Conservation (phyloP, 2,888 invertebrate species). For the Nomada ferruginata region DNA sequence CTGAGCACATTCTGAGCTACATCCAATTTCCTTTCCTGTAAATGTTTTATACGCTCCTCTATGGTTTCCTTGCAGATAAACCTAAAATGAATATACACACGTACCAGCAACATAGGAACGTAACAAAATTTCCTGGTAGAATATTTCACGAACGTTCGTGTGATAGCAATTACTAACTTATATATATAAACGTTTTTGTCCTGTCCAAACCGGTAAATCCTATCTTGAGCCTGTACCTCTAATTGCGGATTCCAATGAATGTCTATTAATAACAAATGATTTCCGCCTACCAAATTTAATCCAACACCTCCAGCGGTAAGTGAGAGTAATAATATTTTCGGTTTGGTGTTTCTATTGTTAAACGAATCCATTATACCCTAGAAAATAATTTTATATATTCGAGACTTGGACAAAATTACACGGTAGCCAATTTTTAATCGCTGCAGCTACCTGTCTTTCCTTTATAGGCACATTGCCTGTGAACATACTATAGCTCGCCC, state of each 20-base stretch:
- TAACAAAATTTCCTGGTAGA: no score
- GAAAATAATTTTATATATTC: constrained; percentile 5
- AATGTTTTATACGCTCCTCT: constrained; percentile 92
- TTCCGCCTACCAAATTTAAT: constrained; percentile 95
- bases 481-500: constrained; percentile 86
- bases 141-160: neutral
- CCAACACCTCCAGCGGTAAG: constrained; percentile 98
- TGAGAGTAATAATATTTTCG: constrained; percentile 91
- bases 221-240: constrained; percentile 97
- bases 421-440: neutral
- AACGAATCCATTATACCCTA: constrained; percentile 77
- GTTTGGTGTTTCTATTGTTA: constrained; percentile 67
- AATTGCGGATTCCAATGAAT: constrained; percentile 99
- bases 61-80: constrained; percentile 94
- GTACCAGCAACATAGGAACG: neutral
- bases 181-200: constrained; percentile 92
- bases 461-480: constrained; percentile 91
- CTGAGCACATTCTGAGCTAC: constrained; percentile 92
- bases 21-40: constrained; percentile 92
- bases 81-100: constrained; percentile 83
- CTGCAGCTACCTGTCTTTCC: constrained; percentile 87
- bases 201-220: constrained; percentile 97
- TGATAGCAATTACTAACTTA: constrained; percentile 86
- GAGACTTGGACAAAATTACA: neutral
- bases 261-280: constrained; percentile 95